Evolutionary conservation across 2,113 vertebrate species (phyloP), one percentile per base, ranked within the genome.

Genomic region (Salvator merianae): DNA sequence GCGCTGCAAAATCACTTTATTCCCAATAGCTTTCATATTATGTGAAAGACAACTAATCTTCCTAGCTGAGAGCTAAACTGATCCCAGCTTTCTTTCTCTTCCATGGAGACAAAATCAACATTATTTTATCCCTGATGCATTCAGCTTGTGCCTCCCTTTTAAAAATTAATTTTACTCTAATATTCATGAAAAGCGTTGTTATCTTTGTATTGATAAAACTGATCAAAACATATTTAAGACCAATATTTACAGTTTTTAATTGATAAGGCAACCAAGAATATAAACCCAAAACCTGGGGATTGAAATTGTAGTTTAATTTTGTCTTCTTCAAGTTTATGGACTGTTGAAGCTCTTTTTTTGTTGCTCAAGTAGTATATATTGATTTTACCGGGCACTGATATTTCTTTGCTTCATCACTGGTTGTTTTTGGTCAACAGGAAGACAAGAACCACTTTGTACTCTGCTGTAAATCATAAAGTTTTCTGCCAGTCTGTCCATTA

Each of bases 401-500:
- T 20, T 80, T 88, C 43, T 77, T 2, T 3, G 0, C 8, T 83
- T 0, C 0, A 0, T 5, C 77, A 71, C 86, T 2, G 22, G 70
- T 78, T 93, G 90, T 91, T 93, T 93, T 91, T 87, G 86, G 83
- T 0, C 0, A 0, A 1, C 62, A 84, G 81, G 86, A 92, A 55
- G 86, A 93, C 90, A 91, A 89, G 89, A 89, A 73, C 82, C 81
- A 69, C 90, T 66, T 87, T 87, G 81, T 89, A 85, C 87, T 84
- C 84, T 50, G 90, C 65, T 85, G 85, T 66, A 68, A 63, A 77
- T 83, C 88, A 50, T 86, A 87, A 93, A 86, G 87, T 78, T 88
- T 86, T 89, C 68, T 86, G 87, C 88, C 90, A 87, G 88, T 77
- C 53, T 89, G 89, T 87, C 95, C 94, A 96, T 95, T 97, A 97